Conservation (phyloP, 2,797 vertebrate genomes). For the Dromococcyx pavoninus region DNA sequence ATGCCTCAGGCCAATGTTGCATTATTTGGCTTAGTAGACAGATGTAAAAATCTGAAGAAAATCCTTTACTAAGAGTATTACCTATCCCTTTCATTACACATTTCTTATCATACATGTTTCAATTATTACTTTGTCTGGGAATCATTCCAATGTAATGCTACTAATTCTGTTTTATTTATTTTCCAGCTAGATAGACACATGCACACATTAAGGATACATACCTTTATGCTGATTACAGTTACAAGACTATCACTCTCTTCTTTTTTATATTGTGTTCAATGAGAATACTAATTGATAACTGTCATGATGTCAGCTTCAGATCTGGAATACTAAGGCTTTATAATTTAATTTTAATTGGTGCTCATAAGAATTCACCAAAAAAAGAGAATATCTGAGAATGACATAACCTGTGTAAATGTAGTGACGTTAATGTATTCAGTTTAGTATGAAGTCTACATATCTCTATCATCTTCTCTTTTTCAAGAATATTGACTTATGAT, state of each 20-base stretch:
- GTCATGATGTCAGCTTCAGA: background rate
- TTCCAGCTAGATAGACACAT: background rate
- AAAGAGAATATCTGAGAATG: background rate
- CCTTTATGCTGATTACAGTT: accelerated
- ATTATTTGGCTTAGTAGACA: background rate
- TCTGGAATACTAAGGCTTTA: background rate
- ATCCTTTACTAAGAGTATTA: background rate
- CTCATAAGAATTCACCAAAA: background rate
- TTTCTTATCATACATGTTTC: background rate
- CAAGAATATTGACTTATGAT: background rate
- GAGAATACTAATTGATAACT: background rate
- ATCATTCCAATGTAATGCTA: background rate
- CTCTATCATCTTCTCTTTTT: background rate
- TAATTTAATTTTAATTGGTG: background rate
- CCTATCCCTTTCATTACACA: background rate
- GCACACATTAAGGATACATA: background rate
- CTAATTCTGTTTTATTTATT: background rate
- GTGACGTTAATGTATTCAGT: background rate
- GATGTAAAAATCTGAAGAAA: background rate
- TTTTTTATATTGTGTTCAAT: background rate
- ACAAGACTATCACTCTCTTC: background rate
- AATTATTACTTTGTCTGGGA: background rate
- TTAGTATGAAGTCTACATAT: background rate
- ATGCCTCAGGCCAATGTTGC: background rate
- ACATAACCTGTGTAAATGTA: background rate